These are phyloP conservation scores for Procavia capensis DNA, from an alignment of 2,113 vertebrate species.

Conservation along the genomic window DNA sequence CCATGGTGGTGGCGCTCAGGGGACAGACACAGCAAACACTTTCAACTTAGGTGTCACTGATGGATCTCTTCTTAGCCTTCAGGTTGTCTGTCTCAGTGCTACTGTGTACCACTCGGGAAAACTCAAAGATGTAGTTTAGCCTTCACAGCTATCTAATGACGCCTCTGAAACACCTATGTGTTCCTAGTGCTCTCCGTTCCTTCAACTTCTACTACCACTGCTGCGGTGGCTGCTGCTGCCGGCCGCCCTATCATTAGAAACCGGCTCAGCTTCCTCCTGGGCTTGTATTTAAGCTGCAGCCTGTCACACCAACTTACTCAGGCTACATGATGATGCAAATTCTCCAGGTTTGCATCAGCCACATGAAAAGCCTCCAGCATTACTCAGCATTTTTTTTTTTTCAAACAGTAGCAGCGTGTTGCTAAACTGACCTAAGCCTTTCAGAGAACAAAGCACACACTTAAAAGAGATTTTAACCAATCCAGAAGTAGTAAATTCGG, in stretches of 20 bases:
- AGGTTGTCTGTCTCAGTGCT: constrained; percentile 66
- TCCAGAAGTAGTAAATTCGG: constrained; percentile 50
- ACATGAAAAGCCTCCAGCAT: constrained; percentile 85
- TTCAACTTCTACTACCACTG: not conserved
- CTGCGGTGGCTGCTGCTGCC: constrained; percentile 50
- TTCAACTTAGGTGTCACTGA: constrained; percentile 67
- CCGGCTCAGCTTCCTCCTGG: constrained; percentile 87
- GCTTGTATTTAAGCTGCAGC: constrained; percentile 88
- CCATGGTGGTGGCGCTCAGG: constrained; percentile 84
- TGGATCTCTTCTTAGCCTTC: constrained; percentile 42
- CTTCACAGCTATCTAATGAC: constrained; percentile 31
- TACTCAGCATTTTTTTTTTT: constrained; percentile 86
- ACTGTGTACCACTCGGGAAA: constrained; percentile 69
- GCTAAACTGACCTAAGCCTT: constrained; percentile 81
- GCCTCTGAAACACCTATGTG: constrained; percentile 84
- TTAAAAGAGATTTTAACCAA: constrained; percentile 75
- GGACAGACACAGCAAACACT: constrained; percentile 55
- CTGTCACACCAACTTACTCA: constrained; percentile 89
- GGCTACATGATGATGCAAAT: constrained; percentile 91
- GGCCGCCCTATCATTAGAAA: constrained; percentile 85
- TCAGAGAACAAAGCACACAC: constrained; percentile 83
- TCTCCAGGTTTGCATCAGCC: constrained; percentile 93
- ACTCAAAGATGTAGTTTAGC: constrained; percentile 50
- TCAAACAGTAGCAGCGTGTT: constrained; percentile 81
- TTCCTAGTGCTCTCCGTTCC: not conserved